A percentile compares a stretch with the other conserved stretches of the same genome.
Conservation (phyloP, 2,797 vertebrate genomes). For the Chlorospingus flavigularis region DNA sequence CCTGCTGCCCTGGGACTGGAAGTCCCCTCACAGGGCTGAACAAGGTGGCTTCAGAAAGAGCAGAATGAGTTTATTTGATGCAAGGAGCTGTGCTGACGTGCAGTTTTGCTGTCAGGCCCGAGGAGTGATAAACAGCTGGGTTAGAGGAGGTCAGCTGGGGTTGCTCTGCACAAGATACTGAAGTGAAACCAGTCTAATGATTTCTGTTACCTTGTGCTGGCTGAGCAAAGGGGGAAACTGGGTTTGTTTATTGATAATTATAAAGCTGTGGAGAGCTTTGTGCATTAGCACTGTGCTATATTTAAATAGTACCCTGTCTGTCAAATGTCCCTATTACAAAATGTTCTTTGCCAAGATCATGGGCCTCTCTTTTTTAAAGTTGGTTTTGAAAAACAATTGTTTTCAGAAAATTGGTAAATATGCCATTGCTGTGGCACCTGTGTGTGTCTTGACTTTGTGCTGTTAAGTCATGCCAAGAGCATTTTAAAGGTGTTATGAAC, state of each 20-base stretch:
- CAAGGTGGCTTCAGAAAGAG: background rate
- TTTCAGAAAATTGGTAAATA: background rate
- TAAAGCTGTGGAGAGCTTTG: background rate
- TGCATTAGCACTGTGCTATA: background rate
- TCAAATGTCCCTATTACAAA: background rate
- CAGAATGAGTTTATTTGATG: accelerated
- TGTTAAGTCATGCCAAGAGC: background rate
- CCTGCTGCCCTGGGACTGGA: background rate
- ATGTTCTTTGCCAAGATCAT: background rate
- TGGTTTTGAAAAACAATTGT: background rate
- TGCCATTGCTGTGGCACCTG: background rate
- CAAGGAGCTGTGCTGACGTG: accelerated
- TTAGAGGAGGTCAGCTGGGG: background rate
- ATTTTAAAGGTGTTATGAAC: background rate
- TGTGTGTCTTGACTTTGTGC: background rate
- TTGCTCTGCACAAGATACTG: background rate
- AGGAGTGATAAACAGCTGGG: background rate
- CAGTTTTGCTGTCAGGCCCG: background rate
- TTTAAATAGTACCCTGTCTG: background rate
- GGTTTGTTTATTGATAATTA: background rate
- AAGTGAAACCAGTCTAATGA: background rate
- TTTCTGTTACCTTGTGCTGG: background rate
- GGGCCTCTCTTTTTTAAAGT: background rate
- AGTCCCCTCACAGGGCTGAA: accelerated
- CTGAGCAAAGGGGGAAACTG: background rate